These are phyloP conservation scores for Pocillopora grandis DNA, from an alignment of 92 coral and sea anemone species.

Conservation along the genomic window DNA sequence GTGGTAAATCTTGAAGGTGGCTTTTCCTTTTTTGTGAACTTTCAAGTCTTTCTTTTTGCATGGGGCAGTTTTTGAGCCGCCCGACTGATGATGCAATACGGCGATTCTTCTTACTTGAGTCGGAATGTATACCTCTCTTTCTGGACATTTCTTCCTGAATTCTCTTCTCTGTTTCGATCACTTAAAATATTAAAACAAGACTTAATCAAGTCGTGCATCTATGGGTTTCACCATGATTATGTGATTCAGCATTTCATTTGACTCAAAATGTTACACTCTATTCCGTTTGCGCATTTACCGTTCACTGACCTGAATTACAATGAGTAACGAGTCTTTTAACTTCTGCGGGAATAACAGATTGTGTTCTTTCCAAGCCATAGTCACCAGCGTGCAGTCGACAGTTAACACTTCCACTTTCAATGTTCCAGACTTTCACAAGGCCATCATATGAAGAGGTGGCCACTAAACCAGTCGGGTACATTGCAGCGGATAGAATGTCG, in stretches of 20 bases:
- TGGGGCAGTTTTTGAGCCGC: constrained; percentile 3
- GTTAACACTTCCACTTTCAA: constrained; percentile 85
- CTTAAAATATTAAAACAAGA: not conserved
- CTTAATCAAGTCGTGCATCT: too few relatives aligned
- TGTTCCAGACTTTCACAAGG: constrained; percentile 91
- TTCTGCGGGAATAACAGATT: constrained; percentile 82
- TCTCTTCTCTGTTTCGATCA: constrained; percentile 23
- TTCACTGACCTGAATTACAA: constrained; percentile 69
- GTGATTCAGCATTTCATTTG: not conserved
- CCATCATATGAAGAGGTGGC: constrained; percentile 99
- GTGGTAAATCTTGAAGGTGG: not conserved
- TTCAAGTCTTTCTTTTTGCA: not conserved
- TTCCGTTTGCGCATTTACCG: not conserved
- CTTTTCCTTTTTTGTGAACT: not conserved
- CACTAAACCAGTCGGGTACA: constrained; percentile 73
- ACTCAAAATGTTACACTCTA: not conserved
- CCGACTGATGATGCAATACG: not conserved
- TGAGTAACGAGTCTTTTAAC: constrained; percentile 71
- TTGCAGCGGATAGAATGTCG: constrained; percentile 87
- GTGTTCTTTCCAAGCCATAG: constrained; percentile 50
- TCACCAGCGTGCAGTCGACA: constrained; percentile 77
- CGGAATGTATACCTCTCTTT: not conserved
- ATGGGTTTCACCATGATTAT: not conserved
- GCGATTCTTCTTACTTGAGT: constrained; percentile 10
- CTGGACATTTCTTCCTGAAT: not conserved